Evolutionary conservation across 2,888 invertebrate genomes (phyloP), one percentile per base, ranked within the genome.

Genomic region (Drosophila melanosoma): DNA sequence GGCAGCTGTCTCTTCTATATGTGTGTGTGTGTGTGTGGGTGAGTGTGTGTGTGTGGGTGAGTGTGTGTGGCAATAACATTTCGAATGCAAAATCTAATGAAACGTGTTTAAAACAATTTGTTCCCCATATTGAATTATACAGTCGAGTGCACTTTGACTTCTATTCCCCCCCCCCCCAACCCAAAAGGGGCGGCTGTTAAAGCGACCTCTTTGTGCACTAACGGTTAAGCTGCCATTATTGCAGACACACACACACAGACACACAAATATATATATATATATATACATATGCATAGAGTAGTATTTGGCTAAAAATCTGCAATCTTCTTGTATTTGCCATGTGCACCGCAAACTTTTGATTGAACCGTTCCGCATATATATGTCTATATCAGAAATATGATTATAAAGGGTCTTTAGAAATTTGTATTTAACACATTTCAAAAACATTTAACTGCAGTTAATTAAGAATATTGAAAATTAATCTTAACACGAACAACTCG

Each of bases 71-170:
- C 58, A 70, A 81, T 66, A 75, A 76, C 64, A 86, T 79, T 74
- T 76, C 66, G 81, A 71, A 76, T 87, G 77, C 67, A 74, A 83
- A 82, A 78, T 87, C 87, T 89, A 90, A 89, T 90, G 87, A 87
- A 88, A 89, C 89, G 87, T 90, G 83, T 81, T 90, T 84, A 81
- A 89, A 91, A 89, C 89, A 90, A 90, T 91, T 91, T 90, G 83
- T 82, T 87, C 77, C 66, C 74, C 76, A 87, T 89, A 89, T 90
- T 83, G 82, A 88, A 90, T 91, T 88, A 89, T 81, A 66, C 86
- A 81, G 80, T 77, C 74, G 87, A 86, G 60, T 88, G 88, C 83
- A 74, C 79, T 79, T 87, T 71, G 74, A 80, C 70, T 85, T 77
- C 74, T 69, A 76, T 79, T 53, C 54, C 23, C 23, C 23, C 23